Conservation (phyloP, 2,113 vertebrate species). For the Chiloscyllium plagiosum region DNA sequence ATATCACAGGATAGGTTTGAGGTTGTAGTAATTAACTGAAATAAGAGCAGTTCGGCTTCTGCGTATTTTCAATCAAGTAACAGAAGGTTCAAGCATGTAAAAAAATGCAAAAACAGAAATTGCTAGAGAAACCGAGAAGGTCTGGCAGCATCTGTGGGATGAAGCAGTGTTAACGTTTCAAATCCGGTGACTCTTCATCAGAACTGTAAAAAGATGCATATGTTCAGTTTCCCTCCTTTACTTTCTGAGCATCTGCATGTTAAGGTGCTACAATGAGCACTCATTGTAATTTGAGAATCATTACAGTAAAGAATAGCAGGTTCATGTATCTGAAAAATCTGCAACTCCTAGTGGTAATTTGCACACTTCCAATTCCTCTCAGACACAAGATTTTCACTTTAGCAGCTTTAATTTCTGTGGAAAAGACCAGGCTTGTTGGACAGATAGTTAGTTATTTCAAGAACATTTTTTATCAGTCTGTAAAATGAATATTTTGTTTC, state of each 20-base stretch:
- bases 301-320: background rate
- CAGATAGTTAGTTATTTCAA: background rate
- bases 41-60: background rate
- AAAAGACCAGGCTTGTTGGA: background rate
- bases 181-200: too few species aligned
- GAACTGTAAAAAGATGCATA: background rate
- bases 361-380: background rate
- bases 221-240: background rate
- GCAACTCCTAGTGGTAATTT: background rate
- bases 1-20: background rate
- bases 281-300: background rate
- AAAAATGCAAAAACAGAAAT: too few species aligned
- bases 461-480: background rate
- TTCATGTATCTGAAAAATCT: background rate
- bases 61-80: background rate
- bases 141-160: too few species aligned
- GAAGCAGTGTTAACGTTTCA: too few species aligned
- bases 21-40: conserved; percentile 1
- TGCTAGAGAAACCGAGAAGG: too few species aligned
- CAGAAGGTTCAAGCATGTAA: background rate
- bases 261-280: background rate
- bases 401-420: background rate
- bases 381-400: background rate
- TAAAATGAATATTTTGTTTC: background rate
- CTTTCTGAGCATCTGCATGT: background rate